phyloP scores from a whole-genome alignment of 37 sponge, comb jelly and placozoan species.

The Chondrosia reniformis region DNA sequence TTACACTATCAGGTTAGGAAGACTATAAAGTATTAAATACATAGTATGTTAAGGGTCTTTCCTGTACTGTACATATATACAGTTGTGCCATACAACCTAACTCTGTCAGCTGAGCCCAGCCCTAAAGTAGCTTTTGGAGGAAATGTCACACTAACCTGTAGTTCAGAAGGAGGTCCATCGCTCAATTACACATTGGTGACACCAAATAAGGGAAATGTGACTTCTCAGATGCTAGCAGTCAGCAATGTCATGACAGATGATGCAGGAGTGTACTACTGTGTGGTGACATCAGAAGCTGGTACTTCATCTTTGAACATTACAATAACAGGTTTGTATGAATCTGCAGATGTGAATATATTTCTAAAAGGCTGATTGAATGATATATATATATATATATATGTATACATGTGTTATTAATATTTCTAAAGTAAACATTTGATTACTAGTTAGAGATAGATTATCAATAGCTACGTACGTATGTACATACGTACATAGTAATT shows the following conservation, averaged over 20 bases:
- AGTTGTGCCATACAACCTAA: not conserved
- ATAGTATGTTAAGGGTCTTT: not conserved
- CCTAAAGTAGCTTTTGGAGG: not conserved
- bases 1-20: not conserved
- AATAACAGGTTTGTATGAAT: too few species aligned
- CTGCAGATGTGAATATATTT: too few species aligned
- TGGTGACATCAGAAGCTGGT: constrained; percentile 60
- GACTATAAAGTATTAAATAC: not conserved
- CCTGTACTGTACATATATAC: too few species aligned
- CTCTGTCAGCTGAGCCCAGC: not conserved
- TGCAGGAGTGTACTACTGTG: constrained; percentile 63
- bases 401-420: too few species aligned
- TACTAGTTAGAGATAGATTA: too few species aligned
- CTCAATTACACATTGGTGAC: constrained; percentile 8
- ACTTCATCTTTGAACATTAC: too few species aligned
- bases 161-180: constrained; percentile 5
- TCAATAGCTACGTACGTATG: too few species aligned
- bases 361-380: too few species aligned
- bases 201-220: constrained; percentile 7
- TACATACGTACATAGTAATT: too few species aligned
- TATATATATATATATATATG: too few species aligned
- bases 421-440: too few species aligned
- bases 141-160: not conserved
- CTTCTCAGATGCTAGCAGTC: not conserved
- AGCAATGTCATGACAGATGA: not conserved